Conservation (phyloP, 2,113 vertebrate species). For the Ictalurus punctatus region DNA sequence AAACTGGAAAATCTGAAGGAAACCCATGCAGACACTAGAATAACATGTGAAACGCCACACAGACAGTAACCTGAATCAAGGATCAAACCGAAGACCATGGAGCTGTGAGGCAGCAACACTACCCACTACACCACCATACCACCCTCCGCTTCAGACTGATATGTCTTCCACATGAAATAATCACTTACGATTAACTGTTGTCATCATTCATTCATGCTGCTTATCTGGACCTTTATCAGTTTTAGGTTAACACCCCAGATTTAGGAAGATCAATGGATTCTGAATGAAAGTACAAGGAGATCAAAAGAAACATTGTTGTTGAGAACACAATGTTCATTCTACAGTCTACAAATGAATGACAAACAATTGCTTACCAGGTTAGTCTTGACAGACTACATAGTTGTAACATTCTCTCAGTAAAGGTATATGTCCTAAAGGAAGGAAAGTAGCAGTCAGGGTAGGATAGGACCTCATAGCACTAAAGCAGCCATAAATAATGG, state of each 20-base stretch:
- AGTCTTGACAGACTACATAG: constrained; percentile 30
- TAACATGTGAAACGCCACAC: background rate
- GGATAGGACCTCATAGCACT: constrained; percentile 44
- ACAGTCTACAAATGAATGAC: constrained; percentile 15
- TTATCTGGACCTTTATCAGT: background rate
- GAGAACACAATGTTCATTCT: background rate
- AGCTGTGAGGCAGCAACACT: background rate
- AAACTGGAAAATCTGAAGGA: background rate
- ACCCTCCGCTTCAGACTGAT: background rate
- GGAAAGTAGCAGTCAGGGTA: constrained; percentile 29
- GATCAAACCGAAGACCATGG: background rate
- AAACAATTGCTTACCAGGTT: constrained; percentile 31
- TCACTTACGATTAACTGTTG: background rate
- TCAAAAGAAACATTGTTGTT: background rate
- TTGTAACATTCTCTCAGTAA: constrained; percentile 48
- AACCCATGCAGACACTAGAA: background rate
- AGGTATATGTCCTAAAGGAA: constrained; percentile 48
- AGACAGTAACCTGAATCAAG: background rate
- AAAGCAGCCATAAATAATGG: constrained; percentile 55
- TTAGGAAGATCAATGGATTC: background rate
- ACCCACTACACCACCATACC: background rate
- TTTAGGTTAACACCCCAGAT: background rate
- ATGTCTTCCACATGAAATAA: background rate
- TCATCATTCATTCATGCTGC: background rate
- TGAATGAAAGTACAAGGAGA: background rate